Evolutionary conservation across 2,797 vertebrate species (phyloP).

Genomic region (Xenentodon cancila): DNA sequence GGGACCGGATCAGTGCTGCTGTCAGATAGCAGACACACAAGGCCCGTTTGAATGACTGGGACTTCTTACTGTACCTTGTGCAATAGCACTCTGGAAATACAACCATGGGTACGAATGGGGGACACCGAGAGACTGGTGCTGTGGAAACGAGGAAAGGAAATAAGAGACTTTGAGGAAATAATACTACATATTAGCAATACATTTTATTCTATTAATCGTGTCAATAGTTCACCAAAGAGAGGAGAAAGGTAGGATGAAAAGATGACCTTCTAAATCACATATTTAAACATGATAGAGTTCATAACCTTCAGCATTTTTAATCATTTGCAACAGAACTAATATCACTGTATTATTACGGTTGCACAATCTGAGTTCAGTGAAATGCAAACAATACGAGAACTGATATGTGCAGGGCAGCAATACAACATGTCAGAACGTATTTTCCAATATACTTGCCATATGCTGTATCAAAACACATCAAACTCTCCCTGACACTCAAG

Average conservation of each 20-base stretch:
- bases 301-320: no score
- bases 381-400: constrained; percentile 27
- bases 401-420: constrained; percentile 40
- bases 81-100: constrained; percentile 58
- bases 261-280: no score
- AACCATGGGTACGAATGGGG: constrained; percentile 52
- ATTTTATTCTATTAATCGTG: no score
- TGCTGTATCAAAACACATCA: constrained; percentile 74
- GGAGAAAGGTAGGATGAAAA: no score
- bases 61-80: constrained; percentile 77
- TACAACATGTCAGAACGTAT: constrained; percentile 54
- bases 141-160: neutral
- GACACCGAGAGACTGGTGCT: constrained; percentile 42
- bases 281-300: no score
- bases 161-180: no score
- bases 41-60: constrained; percentile 63
- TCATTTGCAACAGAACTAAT: no score
- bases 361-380: constrained; percentile 20
- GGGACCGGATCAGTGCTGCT: constrained; percentile 79
- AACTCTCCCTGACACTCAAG: constrained; percentile 74
- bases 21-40: constrained; percentile 78
- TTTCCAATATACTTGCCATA: constrained; percentile 65
- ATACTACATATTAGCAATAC: no score
- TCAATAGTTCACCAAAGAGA: no score
- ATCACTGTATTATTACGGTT: neutral